phyloP scores from a whole-genome alignment of 2,888 invertebrate species.

The Caenorhabditis sp. region DNA sequence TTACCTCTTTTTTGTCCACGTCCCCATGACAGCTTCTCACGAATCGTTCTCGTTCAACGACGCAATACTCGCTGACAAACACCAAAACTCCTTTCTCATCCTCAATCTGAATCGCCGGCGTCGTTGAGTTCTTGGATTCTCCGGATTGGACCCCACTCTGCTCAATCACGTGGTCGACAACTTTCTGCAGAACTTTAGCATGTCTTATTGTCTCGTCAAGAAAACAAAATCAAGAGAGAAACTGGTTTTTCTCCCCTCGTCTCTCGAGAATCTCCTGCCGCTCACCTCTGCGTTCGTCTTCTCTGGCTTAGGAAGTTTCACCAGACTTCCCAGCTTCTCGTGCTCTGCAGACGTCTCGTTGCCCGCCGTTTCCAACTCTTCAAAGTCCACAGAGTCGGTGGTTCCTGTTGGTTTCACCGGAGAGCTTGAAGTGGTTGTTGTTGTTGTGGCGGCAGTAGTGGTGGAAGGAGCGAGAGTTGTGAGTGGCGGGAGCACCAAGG shows the following conservation, averaged over 20 bases:
- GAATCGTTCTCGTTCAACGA: constrained; percentile 63
- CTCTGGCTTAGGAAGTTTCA: constrained; percentile 51
- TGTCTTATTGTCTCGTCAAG: too few species aligned
- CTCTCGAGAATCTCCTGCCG: too few species aligned
- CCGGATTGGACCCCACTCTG: constrained; percentile 11
- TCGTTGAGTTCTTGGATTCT: constrained; percentile 11
- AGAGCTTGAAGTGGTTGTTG: constrained; percentile 3
- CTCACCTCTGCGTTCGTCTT: constrained; percentile 38
- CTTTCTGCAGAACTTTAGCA: constrained; percentile 24
- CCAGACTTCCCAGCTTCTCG: constrained; percentile 49
- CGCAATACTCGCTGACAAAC: constrained; percentile 67
- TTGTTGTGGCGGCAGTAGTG: constrained; percentile 15
- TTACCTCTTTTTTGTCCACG: constrained; percentile 54
- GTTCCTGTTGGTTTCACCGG: neutral
- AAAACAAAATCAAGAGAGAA: too few species aligned
- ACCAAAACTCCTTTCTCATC: constrained; percentile 64
- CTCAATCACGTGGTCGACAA: constrained; percentile 23
- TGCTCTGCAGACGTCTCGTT: constrained; percentile 11
- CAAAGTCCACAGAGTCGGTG: constrained; percentile 22
- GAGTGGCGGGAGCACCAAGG: constrained; percentile 29
- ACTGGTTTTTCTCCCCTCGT: constrained; percentile 18
- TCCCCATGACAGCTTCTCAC: constrained; percentile 64
- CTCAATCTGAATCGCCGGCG: constrained; percentile 30
- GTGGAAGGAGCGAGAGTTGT: too few species aligned
- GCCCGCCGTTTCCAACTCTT: constrained; percentile 1